Base-by-base conservation (phyloP, 2,888 invertebrate species). In the Dryococelus australis region DNA sequence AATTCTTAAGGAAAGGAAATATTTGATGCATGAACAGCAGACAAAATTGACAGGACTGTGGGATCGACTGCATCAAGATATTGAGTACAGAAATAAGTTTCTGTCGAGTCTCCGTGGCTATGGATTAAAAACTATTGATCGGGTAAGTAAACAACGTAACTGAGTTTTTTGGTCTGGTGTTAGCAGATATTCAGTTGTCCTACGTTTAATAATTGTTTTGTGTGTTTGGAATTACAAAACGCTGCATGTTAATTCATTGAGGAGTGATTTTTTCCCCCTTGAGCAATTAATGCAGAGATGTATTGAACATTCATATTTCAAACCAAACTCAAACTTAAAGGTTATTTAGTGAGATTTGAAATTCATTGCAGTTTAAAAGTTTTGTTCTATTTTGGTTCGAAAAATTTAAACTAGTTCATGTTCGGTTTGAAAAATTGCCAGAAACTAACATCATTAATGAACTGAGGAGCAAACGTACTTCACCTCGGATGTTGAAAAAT, bases 51-150 rank as follows among this genome's bases (percentile, higher is more conserved):
- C 94, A 0, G 93, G 93, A 43, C 92, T 97, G 0, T 98, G 97
- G 97, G 95, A 95, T 28, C 95, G 96, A 88, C 92, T 98, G 26
- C 95, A 96, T 26, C 95, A 96, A 86, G 94, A 96, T 26, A 93
- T 94, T 51, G 93, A 94, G 10, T 94, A 95, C 86, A 93, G 95
- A 27, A 94, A 95, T 87, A 94, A 94, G 86, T 96, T 96, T 91
- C 92, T 95, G 47, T 93, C 94, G 89, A 94, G 93, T 0, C 93
- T 95, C 91, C 93, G 93, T 0, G 95, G 95, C 5, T 94, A 94
- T 91, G 94, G 94, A 86, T 92, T 93, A 0, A 91, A 92, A 0
- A 94, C 94, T 0, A 93, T 95, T 88, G 92, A 93, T 43, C 94
- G 94, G 8, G 92, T 92, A 88, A 90, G 90, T 91, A n/a, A 9